Base-by-base conservation (phyloP, 2,888 invertebrate genomes). In the Cephus pygmeus region DNA sequence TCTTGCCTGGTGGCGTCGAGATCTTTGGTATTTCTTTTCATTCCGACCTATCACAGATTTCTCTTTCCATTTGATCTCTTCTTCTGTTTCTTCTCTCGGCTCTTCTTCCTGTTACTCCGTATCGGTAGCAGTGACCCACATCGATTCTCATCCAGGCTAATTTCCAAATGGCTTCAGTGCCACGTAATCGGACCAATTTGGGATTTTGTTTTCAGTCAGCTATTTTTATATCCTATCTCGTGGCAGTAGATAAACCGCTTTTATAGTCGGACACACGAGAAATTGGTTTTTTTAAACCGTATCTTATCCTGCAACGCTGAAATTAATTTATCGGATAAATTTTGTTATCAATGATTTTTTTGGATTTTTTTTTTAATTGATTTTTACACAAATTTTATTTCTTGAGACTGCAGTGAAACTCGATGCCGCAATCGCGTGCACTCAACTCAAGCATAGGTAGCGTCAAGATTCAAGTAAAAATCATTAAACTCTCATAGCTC, bases 1-100 rank as follows among this genome's bases (percentile, higher is more conserved):
- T 85, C 83, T 76, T 79, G 81, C 77, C 78, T 80, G 82, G 56
- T 76, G 75, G 79, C 76, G 75, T 77, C 73, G 79, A 78, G 69
- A 76, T 82, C 80, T 79, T 80, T 77, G 76, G 12, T 30, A 76
- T 69, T 78, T 73, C 34, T 15, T 75, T 12, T 35, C 12, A 35
- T 35, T 30, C 74, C 69, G 73, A 71, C 68, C 56, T 71, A 73
- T 82, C 34, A 34, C 36, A 6, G 35, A 34, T 68, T 34, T 77
- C 36, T 77, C 69, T 71, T 36, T 77, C 56, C 77, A 71, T 71
- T 79, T 56, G 34, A 69, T 69, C 40, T 75, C 77, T 75, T 74
- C 76, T 73, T 73, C 23, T 2, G 9, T 56, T 23, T 56, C 6
- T 56, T 23, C 15, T 56, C 23, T 56, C 23, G 9, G 23, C 23